Conservation (phyloP, 2,888 invertebrate species). For the Heliconius aoede region DNA sequence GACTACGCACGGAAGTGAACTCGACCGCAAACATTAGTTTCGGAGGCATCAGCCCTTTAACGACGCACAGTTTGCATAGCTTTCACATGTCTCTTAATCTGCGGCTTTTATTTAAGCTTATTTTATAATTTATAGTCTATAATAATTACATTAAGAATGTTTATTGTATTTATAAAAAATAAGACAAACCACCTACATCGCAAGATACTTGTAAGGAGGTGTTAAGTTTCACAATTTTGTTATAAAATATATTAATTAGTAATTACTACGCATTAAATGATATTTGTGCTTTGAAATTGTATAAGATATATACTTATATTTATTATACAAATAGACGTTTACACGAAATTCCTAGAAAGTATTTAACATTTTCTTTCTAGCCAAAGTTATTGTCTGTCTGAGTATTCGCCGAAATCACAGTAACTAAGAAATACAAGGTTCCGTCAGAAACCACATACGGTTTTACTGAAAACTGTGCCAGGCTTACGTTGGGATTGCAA, state of each 20-base stretch:
- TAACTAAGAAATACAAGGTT: slow-evolving; percentile 7
- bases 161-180: background rate
- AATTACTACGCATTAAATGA: background rate
- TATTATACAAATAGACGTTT: too few species aligned
- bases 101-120: slow-evolving; percentile 48
- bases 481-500: slow-evolving; percentile 5
- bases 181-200: too few species aligned
- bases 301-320: too few species aligned
- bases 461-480: slow-evolving; percentile 22
- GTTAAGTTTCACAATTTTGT: background rate
- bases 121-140: background rate
- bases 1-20: slow-evolving; percentile 23
- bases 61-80: slow-evolving; percentile 48
- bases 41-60: slow-evolving; percentile 25
- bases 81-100: slow-evolving; percentile 50
- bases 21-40: slow-evolving; percentile 43
- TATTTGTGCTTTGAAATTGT: background rate
- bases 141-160: background rate
- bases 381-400: slow-evolving; percentile 1
- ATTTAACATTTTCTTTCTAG: slow-evolving; percentile 13
- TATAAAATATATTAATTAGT: background rate
- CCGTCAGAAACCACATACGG: background rate
- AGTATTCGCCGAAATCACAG: background rate
- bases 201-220: background rate
- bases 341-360: background rate